A percentile compares a stretch with the other conserved stretches of the same genome.
Evolutionary conservation across 2,113 vertebrate genomes (phyloP).

Genomic region (Piaya cayana): DNA sequence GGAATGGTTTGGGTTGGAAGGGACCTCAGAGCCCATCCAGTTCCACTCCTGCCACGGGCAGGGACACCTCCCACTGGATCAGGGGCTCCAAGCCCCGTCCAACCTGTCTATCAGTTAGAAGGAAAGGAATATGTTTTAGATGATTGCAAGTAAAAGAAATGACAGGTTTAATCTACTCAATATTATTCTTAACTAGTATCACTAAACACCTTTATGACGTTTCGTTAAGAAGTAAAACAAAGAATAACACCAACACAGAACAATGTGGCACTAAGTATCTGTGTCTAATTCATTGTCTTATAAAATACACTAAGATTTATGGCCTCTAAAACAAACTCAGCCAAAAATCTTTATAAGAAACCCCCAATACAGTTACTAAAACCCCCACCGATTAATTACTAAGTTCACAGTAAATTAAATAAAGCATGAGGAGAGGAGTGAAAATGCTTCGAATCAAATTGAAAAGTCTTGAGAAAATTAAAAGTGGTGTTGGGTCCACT

Average conservation of each 20-base stretch:
- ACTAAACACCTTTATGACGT: background rate
- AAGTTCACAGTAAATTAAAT: constrained; percentile 18
- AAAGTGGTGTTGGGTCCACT: background rate
- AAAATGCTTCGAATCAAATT: constrained; percentile 18
- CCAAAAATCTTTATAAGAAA: constrained; percentile 27
- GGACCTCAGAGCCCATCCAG: too few species aligned
- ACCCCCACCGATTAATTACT: background rate
- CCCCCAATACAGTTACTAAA: background rate
- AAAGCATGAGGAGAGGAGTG: background rate
- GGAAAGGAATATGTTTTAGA: background rate
- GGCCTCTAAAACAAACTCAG: background rate
- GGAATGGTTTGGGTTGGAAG: too few species aligned
- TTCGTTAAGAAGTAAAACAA: constrained; percentile 8
- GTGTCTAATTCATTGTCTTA: background rate
- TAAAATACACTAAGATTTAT: constrained; percentile 22
- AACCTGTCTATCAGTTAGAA: constrained; percentile 3
- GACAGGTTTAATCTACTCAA: background rate
- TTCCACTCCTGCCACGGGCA: too few species aligned
- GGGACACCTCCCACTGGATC: too few species aligned
- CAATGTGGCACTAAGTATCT: background rate
- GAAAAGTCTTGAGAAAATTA: background rate
- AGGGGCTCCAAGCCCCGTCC: too few species aligned
- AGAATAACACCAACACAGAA: background rate
- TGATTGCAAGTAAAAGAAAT: background rate
- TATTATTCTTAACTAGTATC: background rate